These are phyloP conservation scores for Megathymus violae DNA, from an alignment of 1,140 invertebrate species.

Conservation along the genomic window DNA sequence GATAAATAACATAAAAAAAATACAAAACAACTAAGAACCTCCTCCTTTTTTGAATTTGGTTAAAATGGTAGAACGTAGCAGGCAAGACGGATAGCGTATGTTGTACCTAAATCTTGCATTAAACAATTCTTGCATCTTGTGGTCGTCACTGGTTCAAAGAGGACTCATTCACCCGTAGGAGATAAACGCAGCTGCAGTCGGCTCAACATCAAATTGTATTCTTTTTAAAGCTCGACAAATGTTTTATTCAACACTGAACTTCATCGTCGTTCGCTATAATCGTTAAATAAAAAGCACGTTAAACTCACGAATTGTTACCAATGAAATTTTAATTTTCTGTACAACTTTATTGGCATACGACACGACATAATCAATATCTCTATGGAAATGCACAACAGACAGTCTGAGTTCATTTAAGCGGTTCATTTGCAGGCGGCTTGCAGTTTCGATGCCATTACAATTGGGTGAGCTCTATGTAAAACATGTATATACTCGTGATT, in stretches of 20 bases:
- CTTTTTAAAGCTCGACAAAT: no score
- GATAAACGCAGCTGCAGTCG: not conserved
- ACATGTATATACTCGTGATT: no score
- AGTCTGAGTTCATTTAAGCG: constrained; percentile 55
- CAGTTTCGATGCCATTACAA: constrained; percentile 40
- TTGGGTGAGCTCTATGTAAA: not conserved
- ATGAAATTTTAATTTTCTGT: not conserved
- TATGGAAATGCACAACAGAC: constrained; percentile 48
- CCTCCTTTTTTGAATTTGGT: no score
- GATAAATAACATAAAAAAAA: no score
- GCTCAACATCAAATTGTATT: no score
- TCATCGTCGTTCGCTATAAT: not conserved
- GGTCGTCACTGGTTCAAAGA: no score
- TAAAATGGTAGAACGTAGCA: no score
- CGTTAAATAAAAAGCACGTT: not conserved
- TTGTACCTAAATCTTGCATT: no score
- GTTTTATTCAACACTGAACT: not conserved
- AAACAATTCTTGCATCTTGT: no score
- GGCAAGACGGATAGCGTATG: no score
- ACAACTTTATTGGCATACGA: not conserved
- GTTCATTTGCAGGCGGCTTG: constrained; percentile 56
- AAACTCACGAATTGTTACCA: not conserved
- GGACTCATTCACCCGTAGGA: no score
- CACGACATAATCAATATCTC: constrained; percentile 26
- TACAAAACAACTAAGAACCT: no score